Percentiles rank a stretch among this genome's conserved stretches.
Conservation (phyloP, 2,888 invertebrate genomes). For the Morpho deidamia region DNA sequence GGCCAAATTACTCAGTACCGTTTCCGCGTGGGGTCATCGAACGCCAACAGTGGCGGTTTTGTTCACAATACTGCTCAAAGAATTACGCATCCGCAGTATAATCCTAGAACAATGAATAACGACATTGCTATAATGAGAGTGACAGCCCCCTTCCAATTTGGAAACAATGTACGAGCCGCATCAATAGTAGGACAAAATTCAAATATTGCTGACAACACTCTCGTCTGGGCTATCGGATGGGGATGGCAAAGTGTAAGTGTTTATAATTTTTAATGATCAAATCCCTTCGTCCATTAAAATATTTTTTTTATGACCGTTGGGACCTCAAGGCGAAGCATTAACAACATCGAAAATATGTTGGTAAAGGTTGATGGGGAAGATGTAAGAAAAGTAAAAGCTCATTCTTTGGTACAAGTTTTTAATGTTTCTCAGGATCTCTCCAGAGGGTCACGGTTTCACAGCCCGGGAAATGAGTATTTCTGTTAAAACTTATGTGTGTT, state of each 20-base stretch:
- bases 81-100: constrained; percentile 32
- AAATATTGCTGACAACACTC: constrained; percentile 34
- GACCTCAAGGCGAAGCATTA: too few species aligned
- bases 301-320: too few species aligned
- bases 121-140: constrained; percentile 40
- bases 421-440: too few species aligned
- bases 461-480: too few species aligned
- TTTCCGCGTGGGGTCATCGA: constrained; percentile 34
- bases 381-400: neutral
- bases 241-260: constrained; percentile 25
- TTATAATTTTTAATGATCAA: too few species aligned
- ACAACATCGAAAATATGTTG: too few species aligned
- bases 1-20: constrained; percentile 9
- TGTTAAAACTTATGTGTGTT: too few species aligned
- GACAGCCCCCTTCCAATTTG: constrained; percentile 21
- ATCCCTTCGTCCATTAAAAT: too few species aligned
- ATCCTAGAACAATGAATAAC: constrained; percentile 29
- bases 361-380: too few species aligned
- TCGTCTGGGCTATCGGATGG: constrained; percentile 47
- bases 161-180: constrained; percentile 29
- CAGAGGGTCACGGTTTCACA: too few species aligned
- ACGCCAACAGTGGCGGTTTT: constrained; percentile 32
- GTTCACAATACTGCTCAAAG: constrained; percentile 15
- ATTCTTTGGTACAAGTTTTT: too few species aligned
- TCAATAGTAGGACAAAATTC: constrained; percentile 39